Percentiles rank a stretch among this genome's conserved stretches.
Conservation (phyloP, 1,140 invertebrate genomes). For the Coptotermes formosanus region DNA sequence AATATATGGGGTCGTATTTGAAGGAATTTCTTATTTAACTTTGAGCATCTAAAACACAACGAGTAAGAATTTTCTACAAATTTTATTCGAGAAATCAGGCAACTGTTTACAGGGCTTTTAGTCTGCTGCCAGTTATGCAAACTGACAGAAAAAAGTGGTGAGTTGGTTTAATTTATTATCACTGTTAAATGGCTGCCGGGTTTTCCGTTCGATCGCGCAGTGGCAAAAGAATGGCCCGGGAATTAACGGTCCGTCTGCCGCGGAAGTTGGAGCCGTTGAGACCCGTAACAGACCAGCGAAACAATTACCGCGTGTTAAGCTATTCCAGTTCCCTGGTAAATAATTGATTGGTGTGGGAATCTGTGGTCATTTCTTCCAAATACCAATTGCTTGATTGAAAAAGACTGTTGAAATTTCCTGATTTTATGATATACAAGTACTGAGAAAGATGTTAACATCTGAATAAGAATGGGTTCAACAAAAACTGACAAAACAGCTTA, state of each 20-base stretch:
- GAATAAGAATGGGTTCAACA: too few relatives aligned
- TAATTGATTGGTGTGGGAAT: not conserved
- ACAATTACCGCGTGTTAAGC: conserved; percentile 4
- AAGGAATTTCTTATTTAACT: too few relatives aligned
- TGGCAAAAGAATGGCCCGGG: not conserved
- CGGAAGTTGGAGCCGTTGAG: not conserved
- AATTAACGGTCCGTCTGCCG: not conserved
- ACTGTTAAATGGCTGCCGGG: not conserved
- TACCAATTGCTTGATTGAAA: not conserved
- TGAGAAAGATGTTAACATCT: too few relatives aligned
- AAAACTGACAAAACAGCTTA: too few relatives aligned
- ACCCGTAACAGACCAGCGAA: not conserved
- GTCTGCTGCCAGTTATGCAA: not conserved
- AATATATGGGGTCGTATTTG: too few relatives aligned
- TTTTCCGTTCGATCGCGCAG: too few relatives aligned
- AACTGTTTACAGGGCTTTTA: not conserved
- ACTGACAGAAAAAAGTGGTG: not conserved
- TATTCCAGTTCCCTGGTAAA: not conserved
- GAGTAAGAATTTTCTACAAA: too few relatives aligned
- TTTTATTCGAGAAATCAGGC: too few relatives aligned
- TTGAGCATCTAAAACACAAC: too few relatives aligned
- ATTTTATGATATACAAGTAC: too few relatives aligned
- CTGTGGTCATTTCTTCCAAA: not conserved
- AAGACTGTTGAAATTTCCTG: too few relatives aligned
- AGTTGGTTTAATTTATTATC: conserved; percentile 18